A percentile compares a stretch with the other conserved stretches of the same genome.
Evolutionary conservation across 2,113 vertebrate species (phyloP).

Genomic region (Chaetodon auriga): DNA sequence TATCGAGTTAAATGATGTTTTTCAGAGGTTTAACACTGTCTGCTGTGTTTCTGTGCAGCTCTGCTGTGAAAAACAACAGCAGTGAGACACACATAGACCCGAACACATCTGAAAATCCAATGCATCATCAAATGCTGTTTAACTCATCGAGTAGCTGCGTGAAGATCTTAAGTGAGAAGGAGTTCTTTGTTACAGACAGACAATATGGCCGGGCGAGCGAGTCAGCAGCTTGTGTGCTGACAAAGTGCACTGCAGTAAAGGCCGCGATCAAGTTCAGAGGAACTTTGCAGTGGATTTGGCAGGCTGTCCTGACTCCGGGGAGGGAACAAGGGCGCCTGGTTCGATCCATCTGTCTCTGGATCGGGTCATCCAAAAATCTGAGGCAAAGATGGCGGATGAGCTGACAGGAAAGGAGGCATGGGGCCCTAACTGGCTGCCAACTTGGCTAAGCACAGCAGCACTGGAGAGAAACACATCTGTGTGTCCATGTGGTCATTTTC

Average conservation of each 20-base stretch:
- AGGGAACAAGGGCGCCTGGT: conserved; percentile 39
- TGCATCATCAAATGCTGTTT: conserved; percentile 2
- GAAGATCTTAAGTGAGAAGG: background rate
- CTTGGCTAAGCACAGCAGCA: conserved; percentile 47
- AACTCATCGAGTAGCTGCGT: conserved; percentile 29
- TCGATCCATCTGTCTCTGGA: conserved; percentile 66
- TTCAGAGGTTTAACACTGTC: background rate
- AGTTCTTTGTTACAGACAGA: conserved; percentile 1
- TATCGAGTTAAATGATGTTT: too few species aligned
- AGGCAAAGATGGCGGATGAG: conserved; percentile 60
- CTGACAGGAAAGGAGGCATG: conserved; percentile 38
- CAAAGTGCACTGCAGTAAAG: conserved; percentile 14
- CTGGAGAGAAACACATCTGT: conserved; percentile 63
- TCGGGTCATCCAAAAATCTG: conserved; percentile 49
- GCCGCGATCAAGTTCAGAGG: conserved; percentile 34
- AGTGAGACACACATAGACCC: too few species aligned
- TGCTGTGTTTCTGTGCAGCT: too few species aligned
- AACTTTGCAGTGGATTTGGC: conserved; percentile 49
- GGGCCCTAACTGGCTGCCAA: conserved; percentile 48
- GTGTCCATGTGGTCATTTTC: conserved; percentile 43
- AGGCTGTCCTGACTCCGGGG: conserved; percentile 20
- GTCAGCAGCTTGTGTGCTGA: conserved; percentile 31
- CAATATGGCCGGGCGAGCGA: conserved; percentile 17
- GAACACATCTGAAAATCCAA: background rate
- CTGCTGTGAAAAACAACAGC: conserved; percentile 2